Conservation (phyloP, 1,140 invertebrate species). For the Trissolcus basalis region DNA sequence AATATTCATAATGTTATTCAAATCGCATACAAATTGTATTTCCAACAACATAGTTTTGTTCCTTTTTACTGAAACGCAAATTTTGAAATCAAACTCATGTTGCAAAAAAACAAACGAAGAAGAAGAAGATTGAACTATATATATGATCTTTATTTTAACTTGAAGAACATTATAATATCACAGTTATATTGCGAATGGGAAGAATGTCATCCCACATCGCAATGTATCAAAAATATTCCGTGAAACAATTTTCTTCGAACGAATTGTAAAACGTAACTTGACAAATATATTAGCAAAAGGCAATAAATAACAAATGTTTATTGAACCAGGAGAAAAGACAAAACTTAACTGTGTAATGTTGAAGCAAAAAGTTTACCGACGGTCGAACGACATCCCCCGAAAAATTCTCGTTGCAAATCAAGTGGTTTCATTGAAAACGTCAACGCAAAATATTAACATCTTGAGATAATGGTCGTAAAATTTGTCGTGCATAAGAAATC, state of each 20-base stretch:
- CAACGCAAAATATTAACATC: conserved; percentile 1
- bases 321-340: conserved; percentile 4
- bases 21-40: conserved; percentile 34
- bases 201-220: conserved; percentile 56
- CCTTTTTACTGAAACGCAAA: neutral
- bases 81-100: conserved; percentile 4
- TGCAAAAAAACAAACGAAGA: conserved; percentile 6
- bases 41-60: conserved; percentile 27
- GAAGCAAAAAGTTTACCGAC: conserved; percentile 39
- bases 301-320: conserved; percentile 39
- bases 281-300: conserved; percentile 2
- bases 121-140: conserved; percentile 28
- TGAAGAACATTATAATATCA: conserved; percentile 72
- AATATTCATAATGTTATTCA: conserved; percentile 36
- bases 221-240: conserved; percentile 58
- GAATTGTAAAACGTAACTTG: conserved; percentile 37
- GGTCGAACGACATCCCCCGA: conserved; percentile 15
- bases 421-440: neutral
- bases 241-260: conserved; percentile 41
- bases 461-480: conserved; percentile 6
- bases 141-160: conserved; percentile 19
- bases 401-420: conserved; percentile 3
- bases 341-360: conserved; percentile 22
- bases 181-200: conserved; percentile 72
- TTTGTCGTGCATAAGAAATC: conserved; percentile 19